Base-by-base conservation (phyloP, 2,888 invertebrate species). In the Thyatira batis region DNA sequence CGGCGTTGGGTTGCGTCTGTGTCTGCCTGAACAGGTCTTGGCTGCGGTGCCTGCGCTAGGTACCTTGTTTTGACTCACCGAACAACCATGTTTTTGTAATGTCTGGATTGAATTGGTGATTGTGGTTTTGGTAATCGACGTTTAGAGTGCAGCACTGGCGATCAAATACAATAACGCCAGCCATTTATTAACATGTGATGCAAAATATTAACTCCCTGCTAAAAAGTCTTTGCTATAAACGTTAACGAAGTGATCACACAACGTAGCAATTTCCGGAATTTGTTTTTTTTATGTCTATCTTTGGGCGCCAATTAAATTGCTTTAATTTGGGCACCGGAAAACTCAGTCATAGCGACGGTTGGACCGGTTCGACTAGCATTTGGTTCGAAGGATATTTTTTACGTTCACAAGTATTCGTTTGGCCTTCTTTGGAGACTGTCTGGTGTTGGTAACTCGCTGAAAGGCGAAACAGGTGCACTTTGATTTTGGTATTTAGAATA, bases 11-110 rank as follows among this genome's bases (percentile, higher is more conserved):
- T 52, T 33, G 52, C 68, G 72, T 71, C 65, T 65, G 76, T n/a
- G n/a, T n/a, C n/a, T n/a, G 71, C 75, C 73, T 80, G 82, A 84
- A 84, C 86, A 79, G 84, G 86, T 85, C 84, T 82, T 76, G 69
- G 55, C 54, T 52, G 56, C 33, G 33, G 39, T 33, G 74, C 72
- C 73, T 70, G 67, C 63, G 51, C 49, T 57, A 57, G 64, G 61
- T 59, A 58, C 56, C 45, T 54, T 53, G 20, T 54, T 61, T 65
- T 70, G 71, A 72, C 57, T 71, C 69, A 66, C 59, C 59, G 49
- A 53, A 59, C 54, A 57, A 57, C 21, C 48, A 52, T 65, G 69
- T 70, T 70, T 67, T 70, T 72, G 65, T 58, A 54, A 50, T 58
- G 64, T 61, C 63, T 63, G 61, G 51, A 39, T 39, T 48, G 55